Evolutionary conservation across 2,888 invertebrate species (phyloP).

Genomic region (Troides aeacus): DNA sequence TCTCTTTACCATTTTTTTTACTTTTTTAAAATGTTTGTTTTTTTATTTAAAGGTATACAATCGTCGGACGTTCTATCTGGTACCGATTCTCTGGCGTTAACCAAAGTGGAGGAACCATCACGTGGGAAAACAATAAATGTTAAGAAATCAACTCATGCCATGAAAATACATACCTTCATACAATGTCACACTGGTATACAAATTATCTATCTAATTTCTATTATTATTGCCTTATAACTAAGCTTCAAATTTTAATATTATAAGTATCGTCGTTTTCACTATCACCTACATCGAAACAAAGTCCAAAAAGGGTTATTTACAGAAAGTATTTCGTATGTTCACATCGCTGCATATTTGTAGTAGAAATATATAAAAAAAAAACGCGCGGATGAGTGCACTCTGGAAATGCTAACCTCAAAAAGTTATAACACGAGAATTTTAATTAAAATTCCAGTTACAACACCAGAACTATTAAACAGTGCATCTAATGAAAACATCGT

Average conservation of each 20-base stretch:
- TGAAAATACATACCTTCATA: conserved; percentile 18
- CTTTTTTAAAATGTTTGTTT: background rate
- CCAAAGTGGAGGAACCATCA: background rate
- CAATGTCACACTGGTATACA: conserved; percentile 22
- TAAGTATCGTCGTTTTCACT: too few species aligned
- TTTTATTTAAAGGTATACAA: conserved; percentile 4
- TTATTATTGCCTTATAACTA: background rate
- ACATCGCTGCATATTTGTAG: background rate
- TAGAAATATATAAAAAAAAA: background rate
- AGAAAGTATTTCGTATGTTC: too few species aligned
- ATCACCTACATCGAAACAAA: too few species aligned
- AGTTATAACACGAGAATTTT: background rate
- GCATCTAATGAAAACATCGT: conserved; percentile 8
- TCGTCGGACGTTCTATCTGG: background rate
- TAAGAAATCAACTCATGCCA: conserved; percentile 4
- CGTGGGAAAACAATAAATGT: background rate
- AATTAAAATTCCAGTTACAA: conserved; percentile 13
- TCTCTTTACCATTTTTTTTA: background rate
- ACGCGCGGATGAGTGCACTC: background rate
- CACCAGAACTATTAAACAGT: background rate
- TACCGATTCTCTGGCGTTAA: background rate
- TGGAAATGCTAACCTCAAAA: background rate
- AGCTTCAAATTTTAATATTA: too few species aligned
- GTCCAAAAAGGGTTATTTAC: too few species aligned
- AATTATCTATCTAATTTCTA: background rate